Base-by-base conservation (phyloP, 2,888 invertebrate genomes). In the Andrena trimmerana region DNA sequence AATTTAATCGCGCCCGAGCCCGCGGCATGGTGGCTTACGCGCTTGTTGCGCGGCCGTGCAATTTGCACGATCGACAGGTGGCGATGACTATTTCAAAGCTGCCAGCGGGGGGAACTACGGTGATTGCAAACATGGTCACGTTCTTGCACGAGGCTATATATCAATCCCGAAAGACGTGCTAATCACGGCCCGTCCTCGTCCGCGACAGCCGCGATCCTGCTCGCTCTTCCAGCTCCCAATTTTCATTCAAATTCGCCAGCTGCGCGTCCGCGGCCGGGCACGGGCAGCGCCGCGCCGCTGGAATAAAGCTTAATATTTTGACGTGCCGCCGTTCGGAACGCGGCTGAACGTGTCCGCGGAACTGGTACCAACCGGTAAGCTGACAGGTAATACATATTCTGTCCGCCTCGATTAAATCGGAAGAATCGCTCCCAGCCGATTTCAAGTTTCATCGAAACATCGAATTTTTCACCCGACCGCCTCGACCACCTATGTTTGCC, bases 111-210 rank as follows among this genome's bases (percentile, higher is more conserved):
- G 74, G 74, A 59, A 60, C 70, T 54, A 63, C 79, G 73, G 65
- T 87, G 86, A 86, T 86, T 87, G 78, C 79, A 65, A 87, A 87
- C 73, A 74, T 76, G 81, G 74, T 88, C 87, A 88, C 87, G 87
- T 86, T 86, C 86, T 82, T 84, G 66, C 68, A 72, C 16, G 27
- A 70, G 54, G 78, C 76, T 87, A 82, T 86, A 84, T 84, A 87
- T 88, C 86, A 88, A 85, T 82, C 81, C 60, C 69, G 77, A 86
- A 88, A 88, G 87, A 88, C 87, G 82, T 86, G 84, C 87, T 88
- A 88, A 88, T 87, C 87, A 88, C 87, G 84, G 73, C 52, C 78
- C 78, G 79, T 80, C 81, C 85, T 83, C 80, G 85, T 69, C 68
- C 82, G 72, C 83, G 85, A 83, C 80, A 80, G 71, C 83, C 79